Percentiles rank a stretch among this genome's conserved stretches.
phyloP scores from a whole-genome alignment of 2,797 vertebrate genomes.

The Poeciliopsis gracilis region DNA sequence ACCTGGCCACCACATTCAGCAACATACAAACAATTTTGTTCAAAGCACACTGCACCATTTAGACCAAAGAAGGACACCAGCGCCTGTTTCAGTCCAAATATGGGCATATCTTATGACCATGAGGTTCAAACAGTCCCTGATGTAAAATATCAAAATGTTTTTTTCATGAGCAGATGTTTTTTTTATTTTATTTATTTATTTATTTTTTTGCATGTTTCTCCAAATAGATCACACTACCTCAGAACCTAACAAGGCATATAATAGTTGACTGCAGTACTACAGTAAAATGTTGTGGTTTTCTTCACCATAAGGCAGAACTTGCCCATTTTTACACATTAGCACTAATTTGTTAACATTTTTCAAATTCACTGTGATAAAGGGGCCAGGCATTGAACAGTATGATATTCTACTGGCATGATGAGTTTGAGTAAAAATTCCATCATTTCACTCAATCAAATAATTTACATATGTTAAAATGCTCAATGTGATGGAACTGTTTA shows the following conservation, averaged over 20 bases:
- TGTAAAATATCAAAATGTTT: slow-evolving; percentile 13
- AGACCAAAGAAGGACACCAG: slow-evolving; percentile 3
- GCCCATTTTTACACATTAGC: not conserved
- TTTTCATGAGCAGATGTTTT: not conserved
- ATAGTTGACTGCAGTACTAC: not conserved
- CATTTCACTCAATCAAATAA: not conserved
- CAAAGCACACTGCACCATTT: slow-evolving; percentile 14
- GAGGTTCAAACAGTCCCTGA: slow-evolving; percentile 13
- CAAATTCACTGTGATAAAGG: not conserved
- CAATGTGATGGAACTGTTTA: not conserved
- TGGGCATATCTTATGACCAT: slow-evolving; percentile 9
- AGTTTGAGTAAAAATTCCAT: not conserved
- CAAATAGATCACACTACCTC: slow-evolving; percentile 3
- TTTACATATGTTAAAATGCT: not conserved
- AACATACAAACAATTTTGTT: slow-evolving; percentile 27
- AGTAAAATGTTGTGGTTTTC: not conserved
- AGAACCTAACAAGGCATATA: not conserved
- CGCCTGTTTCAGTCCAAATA: slow-evolving; percentile 10
- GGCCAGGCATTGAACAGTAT: not conserved
- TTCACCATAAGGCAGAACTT: not conserved
- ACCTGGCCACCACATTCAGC: slow-evolving; percentile 23
- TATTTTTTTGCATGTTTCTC: not conserved
- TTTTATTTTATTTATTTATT: not conserved
- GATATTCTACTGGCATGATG: not conserved
- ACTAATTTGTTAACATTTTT: not conserved